Conservation (phyloP, 2,888 invertebrate species). For the Drosophila phalerata region DNA sequence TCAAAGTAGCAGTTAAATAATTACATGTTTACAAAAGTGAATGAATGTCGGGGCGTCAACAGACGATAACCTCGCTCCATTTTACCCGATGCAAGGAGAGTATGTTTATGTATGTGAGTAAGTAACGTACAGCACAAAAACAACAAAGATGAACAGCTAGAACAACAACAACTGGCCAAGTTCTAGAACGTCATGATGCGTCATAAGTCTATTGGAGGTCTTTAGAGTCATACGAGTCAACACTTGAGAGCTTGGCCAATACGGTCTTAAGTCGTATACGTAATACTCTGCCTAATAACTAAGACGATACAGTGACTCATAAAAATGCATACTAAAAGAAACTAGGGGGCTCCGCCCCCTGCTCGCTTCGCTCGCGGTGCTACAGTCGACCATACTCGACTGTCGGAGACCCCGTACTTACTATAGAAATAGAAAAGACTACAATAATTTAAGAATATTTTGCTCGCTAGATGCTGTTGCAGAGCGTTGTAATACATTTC, state of each 20-base stretch:
- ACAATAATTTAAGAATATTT: too few species aligned
- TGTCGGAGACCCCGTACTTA: too few species aligned
- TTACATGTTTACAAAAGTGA: slow-evolving; percentile 59
- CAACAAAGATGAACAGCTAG: slow-evolving; percentile 10
- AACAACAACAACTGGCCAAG: slow-evolving; percentile 20
- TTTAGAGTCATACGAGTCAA: slow-evolving; percentile 11
- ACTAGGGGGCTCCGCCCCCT: too few species aligned
- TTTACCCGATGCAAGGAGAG: slow-evolving; percentile 13
- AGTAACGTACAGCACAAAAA: slow-evolving; percentile 4
- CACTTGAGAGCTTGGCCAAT: slow-evolving; percentile 20
- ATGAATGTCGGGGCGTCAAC: slow-evolving; percentile 38
- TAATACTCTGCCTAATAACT: slow-evolving; percentile 4
- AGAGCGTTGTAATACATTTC: too few species aligned
- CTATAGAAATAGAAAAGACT: too few species aligned
- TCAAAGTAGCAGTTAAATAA: slow-evolving; percentile 52
- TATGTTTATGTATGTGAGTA: background rate
- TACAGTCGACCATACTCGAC: too few species aligned
- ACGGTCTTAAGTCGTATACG: slow-evolving; percentile 13
- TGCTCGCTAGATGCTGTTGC: too few species aligned
- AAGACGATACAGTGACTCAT: background rate
- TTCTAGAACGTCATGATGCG: slow-evolving; percentile 27
- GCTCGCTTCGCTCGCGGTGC: too few species aligned
- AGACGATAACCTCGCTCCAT: slow-evolving; percentile 37
- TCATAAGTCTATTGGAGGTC: slow-evolving; percentile 23
- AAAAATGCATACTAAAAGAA: too few species aligned